These are phyloP conservation scores for Villa cingulata DNA, from an alignment of 2,888 invertebrate species.

Conservation along the genomic window DNA sequence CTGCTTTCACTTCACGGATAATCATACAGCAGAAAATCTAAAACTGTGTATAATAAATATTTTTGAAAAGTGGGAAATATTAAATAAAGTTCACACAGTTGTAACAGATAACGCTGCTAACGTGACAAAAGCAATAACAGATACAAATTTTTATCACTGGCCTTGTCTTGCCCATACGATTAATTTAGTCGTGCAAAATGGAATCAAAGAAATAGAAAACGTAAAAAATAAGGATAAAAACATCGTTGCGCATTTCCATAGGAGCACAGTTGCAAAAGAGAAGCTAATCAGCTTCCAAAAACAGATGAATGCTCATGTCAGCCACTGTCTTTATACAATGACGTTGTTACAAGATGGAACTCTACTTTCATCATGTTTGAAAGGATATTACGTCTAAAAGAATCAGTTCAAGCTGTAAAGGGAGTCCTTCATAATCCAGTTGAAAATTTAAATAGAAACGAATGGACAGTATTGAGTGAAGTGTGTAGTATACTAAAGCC, in stretches of 20 bases:
- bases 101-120: conserved; percentile 18
- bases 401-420: conserved; percentile 15
- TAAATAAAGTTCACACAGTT: conserved; percentile 6
- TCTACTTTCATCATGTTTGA: conserved; percentile 17
- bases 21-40: conserved; percentile 16
- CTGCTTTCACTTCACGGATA: conserved; percentile 10
- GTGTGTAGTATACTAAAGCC: conserved; percentile 15
- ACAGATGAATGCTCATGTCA: neutral
- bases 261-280: neutral
- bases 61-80: conserved; percentile 7
- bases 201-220: conserved; percentile 6
- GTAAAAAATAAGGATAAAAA: conserved; percentile 3
- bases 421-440: conserved; percentile 12
- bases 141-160: conserved; percentile 14
- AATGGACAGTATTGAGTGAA: conserved; percentile 12
- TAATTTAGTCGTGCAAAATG: conserved; percentile 11
- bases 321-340: conserved; percentile 18
- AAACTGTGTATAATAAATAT: conserved; percentile 10
- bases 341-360: conserved; percentile 20
- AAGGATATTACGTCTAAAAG: conserved; percentile 12
- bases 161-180: conserved; percentile 17
- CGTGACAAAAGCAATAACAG: conserved; percentile 17
- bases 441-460: conserved; percentile 12
- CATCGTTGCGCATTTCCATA: conserved; percentile 4
- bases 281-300: neutral